phyloP scores from a whole-genome alignment of 1,140 invertebrate species.

The Acromyrmex heyeri region DNA sequence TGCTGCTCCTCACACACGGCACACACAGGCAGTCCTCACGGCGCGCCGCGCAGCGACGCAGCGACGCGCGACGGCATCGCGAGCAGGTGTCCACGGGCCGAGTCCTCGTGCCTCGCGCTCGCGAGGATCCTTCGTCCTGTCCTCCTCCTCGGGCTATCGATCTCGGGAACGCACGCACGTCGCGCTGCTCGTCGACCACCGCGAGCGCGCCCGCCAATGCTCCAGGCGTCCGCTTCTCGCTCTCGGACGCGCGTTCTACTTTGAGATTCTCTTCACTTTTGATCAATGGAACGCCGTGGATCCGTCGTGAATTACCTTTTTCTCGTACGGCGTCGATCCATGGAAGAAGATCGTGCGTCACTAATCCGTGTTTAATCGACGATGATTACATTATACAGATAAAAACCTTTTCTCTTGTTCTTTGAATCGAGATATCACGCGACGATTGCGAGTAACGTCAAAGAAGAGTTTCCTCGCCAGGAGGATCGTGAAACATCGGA shows the following conservation, averaged over 20 bases:
- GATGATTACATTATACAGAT: not conserved
- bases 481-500: conserved; percentile 1
- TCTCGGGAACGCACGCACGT: conserved; percentile 58
- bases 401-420: not conserved
- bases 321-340: conserved; percentile 31
- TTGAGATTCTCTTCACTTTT: conserved; percentile 8
- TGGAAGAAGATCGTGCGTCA: conserved; percentile 30
- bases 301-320: not conserved
- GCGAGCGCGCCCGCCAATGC: conserved; percentile 52
- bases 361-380: not conserved
- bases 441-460: not conserved
- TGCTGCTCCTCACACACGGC: conserved; percentile 22
- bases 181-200: conserved; percentile 49
- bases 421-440: not conserved
- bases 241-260: conserved; percentile 39
- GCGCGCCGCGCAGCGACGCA: conserved; percentile 47
- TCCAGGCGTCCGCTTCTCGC: conserved; percentile 46
- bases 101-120: conserved; percentile 47
- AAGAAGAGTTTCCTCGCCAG: not conserved
- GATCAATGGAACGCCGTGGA: conserved; percentile 32
- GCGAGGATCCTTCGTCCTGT: conserved; percentile 62
- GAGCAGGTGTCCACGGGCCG: conserved; percentile 47
- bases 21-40: conserved; percentile 35
- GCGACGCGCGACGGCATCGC: conserved; percentile 21
- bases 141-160: conserved; percentile 55